A percentile compares a stretch with the other conserved stretches of the same genome.
These are phyloP conservation scores for Halictus quadricinctus DNA, from an alignment of 2,888 invertebrate genomes.

Conservation along the genomic window DNA sequence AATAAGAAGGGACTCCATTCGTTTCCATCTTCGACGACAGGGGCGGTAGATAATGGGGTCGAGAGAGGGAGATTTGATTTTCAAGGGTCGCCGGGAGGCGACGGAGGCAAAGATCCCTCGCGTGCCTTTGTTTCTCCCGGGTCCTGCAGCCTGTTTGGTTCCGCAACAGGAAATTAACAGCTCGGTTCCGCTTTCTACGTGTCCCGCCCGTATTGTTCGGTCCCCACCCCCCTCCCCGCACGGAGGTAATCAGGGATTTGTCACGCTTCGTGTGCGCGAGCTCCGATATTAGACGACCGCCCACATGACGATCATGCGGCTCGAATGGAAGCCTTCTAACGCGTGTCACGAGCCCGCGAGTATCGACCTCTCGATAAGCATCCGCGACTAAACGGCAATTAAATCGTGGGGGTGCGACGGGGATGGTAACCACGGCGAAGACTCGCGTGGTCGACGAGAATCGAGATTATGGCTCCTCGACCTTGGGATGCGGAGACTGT, in stretches of 20 bases:
- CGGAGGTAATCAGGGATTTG: conserved; percentile 68
- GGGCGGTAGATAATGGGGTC: not conserved
- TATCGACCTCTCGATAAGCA: conserved; percentile 37
- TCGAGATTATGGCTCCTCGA: not conserved
- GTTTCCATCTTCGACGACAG: conserved; percentile 4
- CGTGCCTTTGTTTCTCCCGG: conserved; percentile 63
- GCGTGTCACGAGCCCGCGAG: conserved; percentile 18
- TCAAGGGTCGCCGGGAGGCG: conserved; percentile 31
- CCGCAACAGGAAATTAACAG: conserved; percentile 73
- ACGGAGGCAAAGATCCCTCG: conserved; percentile 57
- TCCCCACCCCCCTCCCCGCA: not conserved
- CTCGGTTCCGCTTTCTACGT: conserved; percentile 64
- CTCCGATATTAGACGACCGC: conserved; percentile 55
- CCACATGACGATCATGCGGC: conserved; percentile 34
- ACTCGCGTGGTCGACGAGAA: not conserved
- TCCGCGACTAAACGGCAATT: conserved; percentile 42
- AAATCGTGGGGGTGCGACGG: conserved; percentile 8
- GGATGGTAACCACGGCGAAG: not conserved
- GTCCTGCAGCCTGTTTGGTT: conserved; percentile 55
- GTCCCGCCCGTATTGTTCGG: conserved; percentile 62
- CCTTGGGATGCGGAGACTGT: not conserved
- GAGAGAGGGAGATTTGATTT: conserved; percentile 30
- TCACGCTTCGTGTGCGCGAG: conserved; percentile 49
- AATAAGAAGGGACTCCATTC: conserved; percentile 3
- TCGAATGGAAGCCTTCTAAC: conserved; percentile 3